phyloP scores from a whole-genome alignment of 2,888 invertebrate genomes.

The Chironomus riparius region DNA sequence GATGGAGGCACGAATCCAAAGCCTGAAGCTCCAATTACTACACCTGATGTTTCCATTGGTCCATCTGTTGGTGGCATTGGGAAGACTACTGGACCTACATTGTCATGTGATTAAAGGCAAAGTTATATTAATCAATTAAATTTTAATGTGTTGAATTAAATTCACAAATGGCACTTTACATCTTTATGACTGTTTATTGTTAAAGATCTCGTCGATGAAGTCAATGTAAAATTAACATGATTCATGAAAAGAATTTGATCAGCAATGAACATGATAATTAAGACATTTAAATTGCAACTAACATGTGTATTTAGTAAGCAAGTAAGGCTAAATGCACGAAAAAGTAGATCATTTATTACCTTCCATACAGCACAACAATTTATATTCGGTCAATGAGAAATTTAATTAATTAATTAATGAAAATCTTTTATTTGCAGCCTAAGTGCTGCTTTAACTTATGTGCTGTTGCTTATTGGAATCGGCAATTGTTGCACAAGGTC shows the following conservation, averaged over 20 bases:
- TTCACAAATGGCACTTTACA: slow-evolving; percentile 12
- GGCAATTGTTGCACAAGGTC: not conserved
- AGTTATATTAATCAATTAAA: slow-evolving; percentile 9
- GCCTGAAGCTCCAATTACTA: slow-evolving; percentile 73
- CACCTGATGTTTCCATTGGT: slow-evolving; percentile 66
- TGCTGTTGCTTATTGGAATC: not conserved
- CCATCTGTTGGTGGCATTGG: slow-evolving; percentile 60
- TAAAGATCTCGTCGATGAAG: not conserved
- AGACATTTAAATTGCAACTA: not conserved
- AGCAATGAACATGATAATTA: not conserved
- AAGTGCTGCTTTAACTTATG: not conserved
- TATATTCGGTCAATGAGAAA: not conserved
- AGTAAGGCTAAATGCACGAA: not conserved
- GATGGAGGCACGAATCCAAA: slow-evolving; percentile 75
- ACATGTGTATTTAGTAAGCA: not conserved
- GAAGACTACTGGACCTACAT: slow-evolving; percentile 70
- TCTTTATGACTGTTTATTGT: not conserved
- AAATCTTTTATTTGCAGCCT: not conserved
- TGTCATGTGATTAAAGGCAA: slow-evolving; percentile 29
- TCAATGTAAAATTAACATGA: too few relatives aligned
- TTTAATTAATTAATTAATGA: slow-evolving; percentile 20
- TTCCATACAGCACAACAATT: not conserved
- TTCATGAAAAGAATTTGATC: not conserved
- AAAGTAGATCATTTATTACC: not conserved
- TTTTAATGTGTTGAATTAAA: not conserved